These are phyloP conservation scores for Siniperca chuatsi DNA, from an alignment of 2,113 vertebrate genomes.

Conservation along the genomic window DNA sequence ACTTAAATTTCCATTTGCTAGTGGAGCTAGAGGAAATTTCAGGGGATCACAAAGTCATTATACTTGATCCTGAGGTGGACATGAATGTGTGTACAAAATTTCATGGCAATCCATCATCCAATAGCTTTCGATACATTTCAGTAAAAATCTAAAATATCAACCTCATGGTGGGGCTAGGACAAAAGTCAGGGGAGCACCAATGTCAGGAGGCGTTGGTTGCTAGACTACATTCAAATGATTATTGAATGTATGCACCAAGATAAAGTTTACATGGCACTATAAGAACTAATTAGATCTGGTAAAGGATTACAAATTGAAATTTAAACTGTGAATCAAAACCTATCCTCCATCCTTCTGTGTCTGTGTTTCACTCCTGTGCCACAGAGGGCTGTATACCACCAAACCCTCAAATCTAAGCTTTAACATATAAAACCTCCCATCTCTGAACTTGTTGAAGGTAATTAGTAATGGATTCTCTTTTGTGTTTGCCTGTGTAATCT, in stretches of 20 bases:
- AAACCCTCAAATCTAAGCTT: not conserved
- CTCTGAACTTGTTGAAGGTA: conserved; percentile 25
- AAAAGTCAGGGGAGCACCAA: not conserved
- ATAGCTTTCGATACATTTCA: not conserved
- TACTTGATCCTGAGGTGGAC: too few relatives aligned
- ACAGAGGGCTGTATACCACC: not conserved
- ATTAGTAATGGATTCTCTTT: conserved; percentile 42
- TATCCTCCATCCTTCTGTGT: not conserved
- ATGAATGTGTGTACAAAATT: too few relatives aligned
- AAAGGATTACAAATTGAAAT: too few relatives aligned
- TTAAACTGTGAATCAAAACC: not conserved
- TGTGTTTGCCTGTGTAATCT: conserved; percentile 25
- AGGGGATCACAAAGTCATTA: too few relatives aligned
- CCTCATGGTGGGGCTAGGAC: not conserved
- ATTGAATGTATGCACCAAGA: not conserved
- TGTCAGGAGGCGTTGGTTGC: not conserved
- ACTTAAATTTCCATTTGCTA: too few relatives aligned
- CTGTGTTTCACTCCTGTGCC: too few relatives aligned
- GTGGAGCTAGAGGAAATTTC: too few relatives aligned
- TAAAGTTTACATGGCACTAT: not conserved
- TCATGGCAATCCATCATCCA: not conserved
- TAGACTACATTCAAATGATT: not conserved
- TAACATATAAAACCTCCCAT: not conserved
- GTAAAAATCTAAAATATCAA: not conserved
- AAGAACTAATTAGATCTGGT: not conserved